Base-by-base conservation (phyloP, 2,113 vertebrate genomes). In the Scatophagus argus region DNA sequence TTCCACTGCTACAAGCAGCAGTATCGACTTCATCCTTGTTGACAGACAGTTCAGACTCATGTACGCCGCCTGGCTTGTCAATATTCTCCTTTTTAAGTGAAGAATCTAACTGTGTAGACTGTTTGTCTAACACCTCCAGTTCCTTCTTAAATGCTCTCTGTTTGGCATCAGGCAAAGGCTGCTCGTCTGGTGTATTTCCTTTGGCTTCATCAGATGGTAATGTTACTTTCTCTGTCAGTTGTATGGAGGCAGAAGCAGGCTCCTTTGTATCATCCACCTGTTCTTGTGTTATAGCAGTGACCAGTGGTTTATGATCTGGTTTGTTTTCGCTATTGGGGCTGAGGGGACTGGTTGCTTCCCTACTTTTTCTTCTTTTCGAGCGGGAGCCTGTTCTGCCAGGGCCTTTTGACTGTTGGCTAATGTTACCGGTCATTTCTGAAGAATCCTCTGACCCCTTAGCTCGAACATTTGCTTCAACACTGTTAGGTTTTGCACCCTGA, bases 331-430 rank as follows among this genome's bases (percentile, higher is more conserved):
- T 64, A 29, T 51, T 87, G 41, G 81, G 88, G 47, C 86, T 89
- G n/a, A 59, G 8, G 0, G 89, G 82, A 75, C 77, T 90, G n/a
- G 34, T 27, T 2, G 71, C 41, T 8, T 92, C 83, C 82, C 59
- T 91, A 29, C 54, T 72, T 85, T 89, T 90, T 58, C 66, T 84
- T 58, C 41, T 91, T 86, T 90, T 93, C 21, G 89, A 79, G 58
- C 81, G 88, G 4, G 87, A 85, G 31, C 63, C 69, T 36, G 82
- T 62, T 81, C 70, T 90, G 68, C 8, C 69, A 0, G 52, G 60
- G 19, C 46, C 77, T 90, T 89, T 91, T 17, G 81, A 25, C 63
- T 84, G 65, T 43, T 52, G 65, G 29, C 55, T 84, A 17, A 78
- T 49, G 31, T 52, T 67, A 17, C n/a, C n/a, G 4, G 46, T 36